Conservation (phyloP, 2,113 vertebrate species). For the Etia nguti region DNA sequence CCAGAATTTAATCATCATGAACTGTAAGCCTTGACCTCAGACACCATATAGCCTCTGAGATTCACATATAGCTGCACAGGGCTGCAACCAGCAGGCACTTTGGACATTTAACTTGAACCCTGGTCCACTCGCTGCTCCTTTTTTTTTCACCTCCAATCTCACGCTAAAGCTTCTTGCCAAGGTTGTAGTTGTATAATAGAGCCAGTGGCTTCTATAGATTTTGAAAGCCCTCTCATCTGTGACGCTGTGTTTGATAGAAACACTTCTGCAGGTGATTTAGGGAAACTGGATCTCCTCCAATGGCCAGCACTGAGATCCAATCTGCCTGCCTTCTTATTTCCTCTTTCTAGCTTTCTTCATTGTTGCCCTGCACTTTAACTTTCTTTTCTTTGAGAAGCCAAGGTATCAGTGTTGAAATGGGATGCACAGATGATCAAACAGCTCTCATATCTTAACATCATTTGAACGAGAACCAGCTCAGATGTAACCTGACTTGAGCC, state of each 20-base stretch:
- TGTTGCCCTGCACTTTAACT: constrained; percentile 9
- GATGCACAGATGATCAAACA: not conserved
- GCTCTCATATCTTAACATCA: not conserved
- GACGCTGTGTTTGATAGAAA: not conserved
- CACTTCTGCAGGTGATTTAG: not conserved
- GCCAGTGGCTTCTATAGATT: constrained; percentile 5
- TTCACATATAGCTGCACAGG: constrained; percentile 12
- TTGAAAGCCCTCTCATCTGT: not conserved
- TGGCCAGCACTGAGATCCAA: constrained; percentile 1
- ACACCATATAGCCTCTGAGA: constrained; percentile 53
- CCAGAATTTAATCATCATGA: not conserved
- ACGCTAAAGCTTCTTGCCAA: not conserved
- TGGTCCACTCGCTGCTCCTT: not conserved
- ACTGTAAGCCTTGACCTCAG: constrained; percentile 41
- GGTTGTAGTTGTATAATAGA: not conserved
- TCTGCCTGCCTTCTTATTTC: constrained; percentile 19
- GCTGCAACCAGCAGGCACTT: constrained; percentile 25
- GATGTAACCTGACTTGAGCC: not conserved
- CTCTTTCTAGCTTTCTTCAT: not conserved
- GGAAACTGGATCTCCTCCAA: not conserved
- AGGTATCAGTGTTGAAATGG: not conserved
- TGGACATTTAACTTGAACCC: constrained; percentile 36
- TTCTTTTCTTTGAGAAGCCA: not conserved
- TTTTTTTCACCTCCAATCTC: not conserved
- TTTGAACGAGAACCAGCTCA: not conserved